Percentiles rank a stretch among this genome's conserved stretches.
These are phyloP conservation scores for Ormyrus pomaceus DNA, from an alignment of 2,888 invertebrate species.

Conservation along the genomic window DNA sequence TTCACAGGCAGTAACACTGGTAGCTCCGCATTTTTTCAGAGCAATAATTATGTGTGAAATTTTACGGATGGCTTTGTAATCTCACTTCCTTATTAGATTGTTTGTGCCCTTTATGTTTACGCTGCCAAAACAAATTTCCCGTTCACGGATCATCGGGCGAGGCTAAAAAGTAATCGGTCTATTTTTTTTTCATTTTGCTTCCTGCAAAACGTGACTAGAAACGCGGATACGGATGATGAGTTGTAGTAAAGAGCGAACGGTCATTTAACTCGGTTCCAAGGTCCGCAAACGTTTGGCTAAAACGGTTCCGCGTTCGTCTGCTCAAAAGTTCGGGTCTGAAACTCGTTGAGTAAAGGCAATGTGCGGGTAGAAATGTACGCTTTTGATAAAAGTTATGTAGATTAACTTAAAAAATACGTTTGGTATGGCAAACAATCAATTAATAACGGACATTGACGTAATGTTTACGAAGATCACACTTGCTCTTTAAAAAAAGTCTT, in stretches of 20 bases:
- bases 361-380: not conserved
- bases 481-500: not conserved
- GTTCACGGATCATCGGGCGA: too few species aligned
- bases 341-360: not conserved
- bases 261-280: conserved; percentile 6
- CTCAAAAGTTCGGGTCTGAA: too few species aligned
- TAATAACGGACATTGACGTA: conserved; percentile 25
- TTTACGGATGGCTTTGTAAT: not conserved
- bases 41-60: conserved; percentile 2
- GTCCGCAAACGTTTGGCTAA: not conserved
- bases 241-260: not conserved
- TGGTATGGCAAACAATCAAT: conserved; percentile 16
- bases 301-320: too few species aligned
- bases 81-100: not conserved
- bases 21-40: not conserved
- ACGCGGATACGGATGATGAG: not conserved
- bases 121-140: not conserved
- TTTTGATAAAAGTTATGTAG: conserved; percentile 12
- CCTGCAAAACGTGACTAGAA: not conserved
- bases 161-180: too few species aligned
- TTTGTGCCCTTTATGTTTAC: too few species aligned
- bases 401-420: not conserved
- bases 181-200: too few species aligned
- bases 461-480: conserved; percentile 9
- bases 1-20: not conserved